Evolutionary conservation across 2,888 invertebrate genomes (phyloP).

Genomic region (Palloptera scutellata): DNA sequence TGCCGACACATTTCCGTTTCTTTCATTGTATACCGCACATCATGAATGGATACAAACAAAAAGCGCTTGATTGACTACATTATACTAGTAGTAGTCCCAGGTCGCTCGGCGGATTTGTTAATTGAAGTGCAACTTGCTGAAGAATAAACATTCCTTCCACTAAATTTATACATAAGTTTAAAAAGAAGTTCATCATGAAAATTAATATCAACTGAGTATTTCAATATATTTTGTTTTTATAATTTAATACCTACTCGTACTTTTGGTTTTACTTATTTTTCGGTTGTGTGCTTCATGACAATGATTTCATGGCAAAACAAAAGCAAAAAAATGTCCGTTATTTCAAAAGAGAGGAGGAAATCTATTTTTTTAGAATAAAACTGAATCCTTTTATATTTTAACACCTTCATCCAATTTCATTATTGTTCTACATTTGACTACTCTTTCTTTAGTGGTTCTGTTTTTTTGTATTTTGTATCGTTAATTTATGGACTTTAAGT

Average conservation of each 20-base stretch:
- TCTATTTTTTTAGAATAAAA: constrained; percentile 25
- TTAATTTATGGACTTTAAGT: constrained; percentile 60
- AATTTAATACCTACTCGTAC: neutral
- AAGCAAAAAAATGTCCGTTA: constrained; percentile 28
- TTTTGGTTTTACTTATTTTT: neutral
- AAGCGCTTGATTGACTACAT: too few species aligned
- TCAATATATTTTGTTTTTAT: too few species aligned
- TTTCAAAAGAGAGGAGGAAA: constrained; percentile 31
- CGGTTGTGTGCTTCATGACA: neutral
- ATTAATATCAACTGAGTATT: too few species aligned
- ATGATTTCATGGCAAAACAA: constrained; percentile 35
- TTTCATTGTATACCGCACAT: too few species aligned
- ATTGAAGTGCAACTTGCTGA: too few species aligned
- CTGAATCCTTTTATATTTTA: constrained; percentile 53
- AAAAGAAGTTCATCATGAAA: too few species aligned
- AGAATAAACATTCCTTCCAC: too few species aligned
- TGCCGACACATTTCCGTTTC: too few species aligned
- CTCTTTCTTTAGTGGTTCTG: constrained; percentile 33
- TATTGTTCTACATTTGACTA: constrained; percentile 43
- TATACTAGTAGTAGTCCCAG: too few species aligned
- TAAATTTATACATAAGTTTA: too few species aligned
- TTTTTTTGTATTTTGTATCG: constrained; percentile 40
- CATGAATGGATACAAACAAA: too few species aligned
- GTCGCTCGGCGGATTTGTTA: too few species aligned
- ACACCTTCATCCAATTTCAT: constrained; percentile 62